These are phyloP conservation scores for Echiichthys vipera DNA, from an alignment of 2,797 vertebrate genomes.

Conservation along the genomic window DNA sequence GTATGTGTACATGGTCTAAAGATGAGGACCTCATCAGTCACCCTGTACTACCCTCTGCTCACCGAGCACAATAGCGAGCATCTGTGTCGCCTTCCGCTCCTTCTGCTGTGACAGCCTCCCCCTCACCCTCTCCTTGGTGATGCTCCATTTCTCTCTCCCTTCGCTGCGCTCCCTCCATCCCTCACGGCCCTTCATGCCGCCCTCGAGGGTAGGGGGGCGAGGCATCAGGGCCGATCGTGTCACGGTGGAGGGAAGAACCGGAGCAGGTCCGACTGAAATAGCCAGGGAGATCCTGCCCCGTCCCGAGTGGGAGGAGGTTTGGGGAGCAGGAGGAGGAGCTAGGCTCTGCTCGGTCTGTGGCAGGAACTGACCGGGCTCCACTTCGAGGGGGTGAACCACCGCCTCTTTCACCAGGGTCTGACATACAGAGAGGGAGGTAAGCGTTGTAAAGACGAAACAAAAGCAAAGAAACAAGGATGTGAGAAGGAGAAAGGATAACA, in stretches of 20 bases:
- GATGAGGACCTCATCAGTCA: conserved; percentile 1
- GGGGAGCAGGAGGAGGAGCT: conserved; percentile 44
- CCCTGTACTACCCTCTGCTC: conserved; percentile 44
- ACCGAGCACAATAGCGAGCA: conserved; percentile 87
- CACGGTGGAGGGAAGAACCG: conserved; percentile 57
- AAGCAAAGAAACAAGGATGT: neutral
- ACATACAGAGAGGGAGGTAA: conserved; percentile 22
- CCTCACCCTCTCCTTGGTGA: conserved; percentile 78
- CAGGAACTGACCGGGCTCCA: conserved; percentile 77
- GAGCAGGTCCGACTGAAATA: conserved; percentile 75
- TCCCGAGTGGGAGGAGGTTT: conserved; percentile 53
- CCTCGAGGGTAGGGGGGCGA: conserved; percentile 71
- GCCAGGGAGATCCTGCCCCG: conserved; percentile 76
- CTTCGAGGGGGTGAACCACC: conserved; percentile 78
- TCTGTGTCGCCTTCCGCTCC: conserved; percentile 86
- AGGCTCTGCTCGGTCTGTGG: conserved; percentile 66
- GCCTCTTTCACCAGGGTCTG: conserved; percentile 85
- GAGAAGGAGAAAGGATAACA: neutral
- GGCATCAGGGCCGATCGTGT: conserved; percentile 68
- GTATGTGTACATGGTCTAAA: neutral
- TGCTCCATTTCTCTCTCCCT: conserved; percentile 71
- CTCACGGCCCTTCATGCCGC: conserved; percentile 71
- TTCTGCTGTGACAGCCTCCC: conserved; percentile 86
- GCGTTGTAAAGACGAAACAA: neutral
- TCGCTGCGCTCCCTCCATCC: conserved; percentile 74